Conservation (phyloP, 2,888 invertebrate species). For the Toxonevra muliebris region DNA sequence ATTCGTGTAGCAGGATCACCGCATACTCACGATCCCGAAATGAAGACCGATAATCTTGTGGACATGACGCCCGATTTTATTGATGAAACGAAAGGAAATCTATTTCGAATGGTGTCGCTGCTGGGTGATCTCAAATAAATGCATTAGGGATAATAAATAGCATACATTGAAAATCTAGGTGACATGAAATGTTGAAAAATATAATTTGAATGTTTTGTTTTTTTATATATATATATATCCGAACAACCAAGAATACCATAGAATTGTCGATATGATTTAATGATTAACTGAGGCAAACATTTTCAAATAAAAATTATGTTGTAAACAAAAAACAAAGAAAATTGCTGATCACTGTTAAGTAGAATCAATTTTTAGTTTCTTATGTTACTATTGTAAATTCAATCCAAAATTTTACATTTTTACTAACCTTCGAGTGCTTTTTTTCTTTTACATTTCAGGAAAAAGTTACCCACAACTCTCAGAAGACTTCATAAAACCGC, state of each 20-base stretch:
- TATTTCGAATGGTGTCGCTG: conserved; percentile 47
- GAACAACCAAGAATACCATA: no score
- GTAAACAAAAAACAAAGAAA: no score
- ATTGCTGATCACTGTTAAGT: no score
- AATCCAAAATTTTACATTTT: conserved; percentile 7
- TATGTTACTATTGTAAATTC: no score
- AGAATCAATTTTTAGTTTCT: no score
- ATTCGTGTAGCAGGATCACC: conserved; percentile 61
- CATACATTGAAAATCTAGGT: no score
- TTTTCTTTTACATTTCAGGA: conserved; percentile 31
- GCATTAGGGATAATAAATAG: neutral
- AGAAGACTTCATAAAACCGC: conserved; percentile 50
- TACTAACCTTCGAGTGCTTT: conserved; percentile 35
- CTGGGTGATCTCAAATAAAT: conserved; percentile 43
- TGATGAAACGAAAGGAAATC: conserved; percentile 53
- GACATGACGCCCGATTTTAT: conserved; percentile 55
- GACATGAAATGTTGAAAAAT: no score
- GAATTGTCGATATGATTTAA: no score
- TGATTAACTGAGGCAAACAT: no score
- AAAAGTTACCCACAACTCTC: conserved; percentile 13
- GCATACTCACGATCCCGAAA: conserved; percentile 62
- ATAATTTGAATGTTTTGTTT: no score
- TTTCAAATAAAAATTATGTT: no score
- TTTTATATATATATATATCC: no score
- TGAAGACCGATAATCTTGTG: conserved; percentile 53